Evolutionary conservation across 2,113 vertebrate genomes (phyloP).

Genomic region (Rafetus swinhoei): DNA sequence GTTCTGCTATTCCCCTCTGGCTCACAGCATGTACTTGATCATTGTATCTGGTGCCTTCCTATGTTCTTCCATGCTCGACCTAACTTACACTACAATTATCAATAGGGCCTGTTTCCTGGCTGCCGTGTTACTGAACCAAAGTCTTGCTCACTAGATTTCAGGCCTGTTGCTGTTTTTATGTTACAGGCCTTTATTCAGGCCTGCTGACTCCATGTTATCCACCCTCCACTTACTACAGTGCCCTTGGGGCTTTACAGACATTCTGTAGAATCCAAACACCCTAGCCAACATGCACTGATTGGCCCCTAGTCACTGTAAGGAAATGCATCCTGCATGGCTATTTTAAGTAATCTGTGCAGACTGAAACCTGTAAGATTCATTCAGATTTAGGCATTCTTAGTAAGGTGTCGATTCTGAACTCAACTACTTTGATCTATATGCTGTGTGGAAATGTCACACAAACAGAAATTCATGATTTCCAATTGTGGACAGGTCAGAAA

Average conservation of each 20-base stretch:
- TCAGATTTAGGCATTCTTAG: neutral
- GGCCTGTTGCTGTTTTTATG: too few species aligned
- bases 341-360: neutral
- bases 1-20: too few species aligned
- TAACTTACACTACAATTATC: too few species aligned
- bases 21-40: too few species aligned
- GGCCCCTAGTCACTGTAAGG: neutral
- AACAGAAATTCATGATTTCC: fast-evolving
- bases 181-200: too few species aligned
- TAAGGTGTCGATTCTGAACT: neutral
- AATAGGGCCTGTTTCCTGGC: too few species aligned
- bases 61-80: too few species aligned
- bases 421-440: fast-evolving
- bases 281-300: neutral
- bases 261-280: neutral
- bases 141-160: too few species aligned
- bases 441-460: fast-evolving
- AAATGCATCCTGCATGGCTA: neutral
- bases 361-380: neutral
- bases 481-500: neutral
- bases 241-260: neutral
- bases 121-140: too few species aligned
- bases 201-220: too few species aligned
- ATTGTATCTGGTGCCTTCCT: too few species aligned
- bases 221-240: too few species aligned